Evolutionary conservation across 1,140 invertebrate genomes (phyloP).

Genomic region (Calliopsis andreniformis): DNA sequence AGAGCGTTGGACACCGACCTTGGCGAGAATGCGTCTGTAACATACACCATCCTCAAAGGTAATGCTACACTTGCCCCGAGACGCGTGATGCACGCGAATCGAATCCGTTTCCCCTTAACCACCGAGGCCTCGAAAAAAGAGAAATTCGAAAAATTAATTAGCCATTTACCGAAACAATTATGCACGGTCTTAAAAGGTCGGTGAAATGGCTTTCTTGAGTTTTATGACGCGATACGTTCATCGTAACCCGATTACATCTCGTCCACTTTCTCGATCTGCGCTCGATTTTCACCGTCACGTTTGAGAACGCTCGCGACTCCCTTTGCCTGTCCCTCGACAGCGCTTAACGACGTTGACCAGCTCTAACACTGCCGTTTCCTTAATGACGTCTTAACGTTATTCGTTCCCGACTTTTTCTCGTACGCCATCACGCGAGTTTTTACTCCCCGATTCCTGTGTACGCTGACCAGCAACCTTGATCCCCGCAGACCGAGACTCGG

Average conservation of each 20-base stretch:
- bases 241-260: too few species aligned
- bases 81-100: too few species aligned
- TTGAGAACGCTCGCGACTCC: too few species aligned
- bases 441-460: background rate
- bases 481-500: conserved; percentile 87
- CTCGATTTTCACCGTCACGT: too few species aligned
- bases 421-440: conserved; percentile 1
- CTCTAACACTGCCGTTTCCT: conserved; percentile 21
- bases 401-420: background rate
- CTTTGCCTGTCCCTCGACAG: too few species aligned
- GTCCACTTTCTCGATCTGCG: background rate
- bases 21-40: conserved; percentile 93
- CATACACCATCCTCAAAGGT: conserved; percentile 93
- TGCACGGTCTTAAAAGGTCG: conserved; percentile 54
- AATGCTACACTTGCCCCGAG: conserved; percentile 37
- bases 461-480: conserved; percentile 31
- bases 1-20: conserved; percentile 93
- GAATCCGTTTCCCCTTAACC: background rate
- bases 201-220: conserved; percentile 31
- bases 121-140: conserved; percentile 8
- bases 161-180: conserved; percentile 59
- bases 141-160: conserved; percentile 41
- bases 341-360: background rate
- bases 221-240: conserved; percentile 13
- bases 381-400: conserved; percentile 10